phyloP scores from a whole-genome alignment of 2,888 invertebrate genomes.

The Agriotes lineatus region DNA sequence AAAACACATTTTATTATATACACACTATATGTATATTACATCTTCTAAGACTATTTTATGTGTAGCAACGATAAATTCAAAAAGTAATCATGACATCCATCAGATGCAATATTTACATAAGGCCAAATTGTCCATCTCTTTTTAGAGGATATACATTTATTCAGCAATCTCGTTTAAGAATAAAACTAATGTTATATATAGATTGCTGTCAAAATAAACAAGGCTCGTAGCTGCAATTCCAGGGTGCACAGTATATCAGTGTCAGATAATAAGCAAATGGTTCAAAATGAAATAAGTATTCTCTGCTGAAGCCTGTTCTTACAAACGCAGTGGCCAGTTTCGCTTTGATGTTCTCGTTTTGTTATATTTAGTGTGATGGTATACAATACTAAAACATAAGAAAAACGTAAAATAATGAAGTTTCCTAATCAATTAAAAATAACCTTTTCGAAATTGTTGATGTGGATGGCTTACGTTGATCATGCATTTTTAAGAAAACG shows the following conservation, averaged over 20 bases:
- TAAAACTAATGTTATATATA: constrained; percentile 35
- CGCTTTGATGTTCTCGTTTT: background rate
- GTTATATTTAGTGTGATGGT: background rate
- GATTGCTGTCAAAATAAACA: constrained; percentile 35
- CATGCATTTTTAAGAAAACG: no score
- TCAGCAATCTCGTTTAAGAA: constrained; percentile 22
- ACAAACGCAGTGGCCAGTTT: constrained; percentile 20
- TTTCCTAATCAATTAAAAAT: no score
- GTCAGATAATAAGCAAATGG: constrained; percentile 35
- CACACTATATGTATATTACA: no score
- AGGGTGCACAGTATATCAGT: constrained; percentile 24
- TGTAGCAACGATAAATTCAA: no score
- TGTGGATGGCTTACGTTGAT: no score
- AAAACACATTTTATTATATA: no score
- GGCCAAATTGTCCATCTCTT: constrained; percentile 17
- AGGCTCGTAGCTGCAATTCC: constrained; percentile 24
- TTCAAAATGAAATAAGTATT: constrained; percentile 23
- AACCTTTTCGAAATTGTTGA: no score
- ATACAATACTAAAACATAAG: no score
- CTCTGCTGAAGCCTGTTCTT: constrained; percentile 23
- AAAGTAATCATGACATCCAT: no score
- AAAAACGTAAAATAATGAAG: no score
- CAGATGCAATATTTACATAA: background rate
- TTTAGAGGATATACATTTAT: constrained; percentile 22
- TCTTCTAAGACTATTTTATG: no score